Evolutionary conservation across 2,113 vertebrate species (phyloP).

Genomic region (Colaptes auratus): DNA sequence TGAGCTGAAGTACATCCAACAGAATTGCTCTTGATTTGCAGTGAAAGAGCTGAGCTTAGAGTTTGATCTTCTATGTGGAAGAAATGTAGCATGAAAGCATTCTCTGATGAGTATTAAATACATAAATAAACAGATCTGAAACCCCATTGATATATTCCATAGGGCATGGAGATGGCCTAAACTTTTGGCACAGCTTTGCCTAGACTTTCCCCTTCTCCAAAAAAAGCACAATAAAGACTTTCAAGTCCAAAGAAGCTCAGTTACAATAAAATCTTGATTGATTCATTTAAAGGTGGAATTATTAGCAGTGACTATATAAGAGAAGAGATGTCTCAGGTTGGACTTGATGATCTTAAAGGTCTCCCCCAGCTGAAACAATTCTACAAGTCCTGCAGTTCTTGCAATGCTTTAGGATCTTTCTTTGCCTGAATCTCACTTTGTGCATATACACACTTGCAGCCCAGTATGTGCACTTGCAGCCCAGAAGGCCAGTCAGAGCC

Average conservation of each 20-base stretch:
- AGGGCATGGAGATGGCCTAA: not conserved
- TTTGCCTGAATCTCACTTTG: not conserved
- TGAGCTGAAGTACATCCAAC: not conserved
- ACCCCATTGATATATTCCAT: not conserved
- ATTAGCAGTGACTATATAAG: not conserved
- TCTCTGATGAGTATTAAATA: not conserved
- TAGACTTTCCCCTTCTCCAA: not conserved
- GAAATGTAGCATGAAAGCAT: not conserved
- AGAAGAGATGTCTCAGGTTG: not conserved
- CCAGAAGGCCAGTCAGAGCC: too few relatives aligned
- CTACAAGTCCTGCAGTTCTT: not conserved
- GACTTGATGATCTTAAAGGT: too few relatives aligned
- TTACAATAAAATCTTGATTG: not conserved
- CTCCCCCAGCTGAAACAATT: too few relatives aligned
- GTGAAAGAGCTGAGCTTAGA: not conserved
- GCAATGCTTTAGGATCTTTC: not conserved
- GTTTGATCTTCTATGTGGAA: not conserved
- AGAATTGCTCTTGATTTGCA: not conserved
- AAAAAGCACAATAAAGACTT: not conserved
- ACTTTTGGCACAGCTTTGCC: not conserved
- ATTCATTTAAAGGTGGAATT: not conserved
- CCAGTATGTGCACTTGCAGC: too few relatives aligned
- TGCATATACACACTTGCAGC: not conserved
- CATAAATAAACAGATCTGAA: not conserved
- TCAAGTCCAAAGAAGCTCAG: not conserved